A percentile compares a stretch with the other conserved stretches of the same genome.
These are phyloP conservation scores for Budorcas taxicolor DNA, from an alignment of 2,113 vertebrate species.

Conservation along the genomic window DNA sequence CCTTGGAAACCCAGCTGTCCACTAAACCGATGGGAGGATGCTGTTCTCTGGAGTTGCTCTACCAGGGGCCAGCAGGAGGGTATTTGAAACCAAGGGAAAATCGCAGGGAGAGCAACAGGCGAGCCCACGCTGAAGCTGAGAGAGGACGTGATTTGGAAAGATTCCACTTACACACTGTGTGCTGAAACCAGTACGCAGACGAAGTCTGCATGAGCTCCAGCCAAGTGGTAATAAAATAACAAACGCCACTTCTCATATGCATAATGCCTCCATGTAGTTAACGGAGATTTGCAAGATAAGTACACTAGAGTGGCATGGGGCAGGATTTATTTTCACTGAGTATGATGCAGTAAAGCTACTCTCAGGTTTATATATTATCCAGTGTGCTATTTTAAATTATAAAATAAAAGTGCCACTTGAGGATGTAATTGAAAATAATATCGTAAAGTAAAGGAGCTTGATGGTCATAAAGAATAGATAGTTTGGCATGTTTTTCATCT, in stretches of 20 bases:
- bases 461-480: constrained; percentile 41
- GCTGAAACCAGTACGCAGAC: constrained; percentile 34
- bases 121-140: constrained; percentile 36
- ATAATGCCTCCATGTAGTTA: constrained; percentile 23
- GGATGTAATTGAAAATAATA: constrained; percentile 51
- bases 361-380: constrained; percentile 44
- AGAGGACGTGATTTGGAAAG: constrained; percentile 67
- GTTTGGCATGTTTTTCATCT: not conserved
- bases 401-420: constrained; percentile 55
- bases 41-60: constrained; percentile 43
- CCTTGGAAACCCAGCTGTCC: constrained; percentile 63
- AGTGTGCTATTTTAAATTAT: constrained; percentile 50
- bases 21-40: not conserved
- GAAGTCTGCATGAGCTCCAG: constrained; percentile 54
- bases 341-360: constrained; percentile 28
- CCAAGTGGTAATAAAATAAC: constrained; percentile 58
- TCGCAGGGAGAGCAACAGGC: constrained; percentile 65
- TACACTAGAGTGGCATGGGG: not conserved
- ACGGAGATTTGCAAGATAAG: constrained; percentile 58
- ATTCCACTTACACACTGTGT: constrained; percentile 51
- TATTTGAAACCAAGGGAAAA: constrained; percentile 63
- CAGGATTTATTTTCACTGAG: constrained; percentile 53
- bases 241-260: constrained; percentile 15
- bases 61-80: constrained; percentile 35
- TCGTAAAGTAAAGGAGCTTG: constrained; percentile 33